Evolutionary conservation across 2,888 invertebrate species (phyloP).

Genomic region (Sipha maydis): DNA sequence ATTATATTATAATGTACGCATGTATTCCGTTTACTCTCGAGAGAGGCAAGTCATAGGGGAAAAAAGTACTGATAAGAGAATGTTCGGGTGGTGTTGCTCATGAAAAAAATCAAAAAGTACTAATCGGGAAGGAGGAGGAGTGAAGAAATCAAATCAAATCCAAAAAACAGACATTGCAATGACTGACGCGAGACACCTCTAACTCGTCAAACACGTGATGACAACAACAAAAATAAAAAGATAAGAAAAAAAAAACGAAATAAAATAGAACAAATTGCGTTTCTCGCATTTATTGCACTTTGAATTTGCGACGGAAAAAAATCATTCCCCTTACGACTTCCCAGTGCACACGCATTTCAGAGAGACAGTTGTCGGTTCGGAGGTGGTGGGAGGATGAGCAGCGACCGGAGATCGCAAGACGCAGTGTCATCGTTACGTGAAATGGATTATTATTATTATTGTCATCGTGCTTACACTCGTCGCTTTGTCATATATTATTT

Average conservation of each 20-base stretch:
- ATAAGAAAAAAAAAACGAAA: background rate
- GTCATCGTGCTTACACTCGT: background rate
- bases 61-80: background rate
- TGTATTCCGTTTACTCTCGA: too few species aligned
- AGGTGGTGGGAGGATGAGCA: background rate
- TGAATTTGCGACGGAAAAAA: background rate
- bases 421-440: background rate
- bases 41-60: background rate
- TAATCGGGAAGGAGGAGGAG: background rate
- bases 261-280: background rate
- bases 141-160: background rate
- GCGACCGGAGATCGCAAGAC: too few species aligned
- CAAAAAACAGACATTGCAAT: background rate
- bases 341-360: background rate
- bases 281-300: conserved; percentile 3
- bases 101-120: background rate
- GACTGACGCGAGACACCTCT: background rate
- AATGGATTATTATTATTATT: background rate
- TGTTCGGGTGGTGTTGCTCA: too few species aligned
- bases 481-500: background rate
- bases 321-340: background rate
- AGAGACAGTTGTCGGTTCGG: conserved; percentile 1
- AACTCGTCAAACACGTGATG: conserved; percentile 1
- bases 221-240: background rate
- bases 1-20: too few species aligned